A percentile compares a stretch with the other conserved stretches of the same genome.
These are phyloP conservation scores for Holacanthus passer DNA, from an alignment of 2,113 vertebrate genomes.

Conservation along the genomic window DNA sequence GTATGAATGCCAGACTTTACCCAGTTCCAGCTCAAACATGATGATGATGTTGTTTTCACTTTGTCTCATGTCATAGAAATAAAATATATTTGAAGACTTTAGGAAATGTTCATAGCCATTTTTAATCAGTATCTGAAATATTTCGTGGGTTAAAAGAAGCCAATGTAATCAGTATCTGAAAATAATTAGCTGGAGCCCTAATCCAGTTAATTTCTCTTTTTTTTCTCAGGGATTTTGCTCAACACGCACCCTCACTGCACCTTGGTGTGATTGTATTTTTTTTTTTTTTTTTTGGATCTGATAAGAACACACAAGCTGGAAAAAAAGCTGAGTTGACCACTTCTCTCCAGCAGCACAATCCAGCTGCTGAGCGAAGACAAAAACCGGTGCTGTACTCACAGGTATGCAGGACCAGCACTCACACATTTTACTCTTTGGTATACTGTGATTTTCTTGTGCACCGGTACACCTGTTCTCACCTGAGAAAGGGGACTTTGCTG, in stretches of 20 bases:
- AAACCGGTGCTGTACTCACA: no score
- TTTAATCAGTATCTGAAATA: not conserved
- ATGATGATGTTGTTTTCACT: not conserved
- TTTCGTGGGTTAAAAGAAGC: no score
- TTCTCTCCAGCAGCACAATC: conserved; percentile 51
- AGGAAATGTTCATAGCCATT: not conserved
- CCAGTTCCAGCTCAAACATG: not conserved
- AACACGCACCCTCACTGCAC: not conserved
- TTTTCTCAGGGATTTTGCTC: not conserved
- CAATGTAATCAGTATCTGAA: not conserved
- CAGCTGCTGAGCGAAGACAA: conserved; percentile 68
- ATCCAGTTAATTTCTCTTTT: not conserved
- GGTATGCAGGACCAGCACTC: no score
- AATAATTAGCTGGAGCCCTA: not conserved
- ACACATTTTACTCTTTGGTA: no score
- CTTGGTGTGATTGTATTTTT: conserved; percentile 8
- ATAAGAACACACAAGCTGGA: not conserved
- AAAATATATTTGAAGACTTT: not conserved
- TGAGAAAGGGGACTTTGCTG: no score
- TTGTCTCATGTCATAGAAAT: not conserved
- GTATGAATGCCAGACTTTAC: not conserved
- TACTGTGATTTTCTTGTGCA: no score
- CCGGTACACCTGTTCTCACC: no score
- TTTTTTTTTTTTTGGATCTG: not conserved
- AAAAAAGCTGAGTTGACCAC: conserved; percentile 66